A percentile compares a stretch with the other conserved stretches of the same genome.
These are phyloP conservation scores for Intellagama lesueurii DNA, from an alignment of 2,797 vertebrate genomes.

Conservation along the genomic window DNA sequence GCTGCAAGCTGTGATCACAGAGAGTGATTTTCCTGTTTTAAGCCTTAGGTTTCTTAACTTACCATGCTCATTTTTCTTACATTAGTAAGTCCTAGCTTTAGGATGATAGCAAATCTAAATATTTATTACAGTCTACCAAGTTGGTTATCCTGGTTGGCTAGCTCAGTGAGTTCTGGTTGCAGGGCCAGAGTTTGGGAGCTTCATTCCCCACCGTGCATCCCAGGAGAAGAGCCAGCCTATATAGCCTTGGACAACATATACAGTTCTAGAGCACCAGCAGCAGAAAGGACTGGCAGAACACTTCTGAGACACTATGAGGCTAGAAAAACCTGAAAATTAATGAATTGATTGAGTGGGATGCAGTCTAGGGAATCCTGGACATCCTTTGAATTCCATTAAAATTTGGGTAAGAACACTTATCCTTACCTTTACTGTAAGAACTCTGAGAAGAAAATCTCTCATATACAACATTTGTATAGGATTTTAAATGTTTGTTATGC, in stretches of 20 bases:
- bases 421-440: background rate
- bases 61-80: background rate
- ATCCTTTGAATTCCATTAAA: conserved; percentile 3
- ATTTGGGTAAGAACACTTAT: background rate
- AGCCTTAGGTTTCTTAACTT: background rate
- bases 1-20: background rate
- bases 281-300: too few relatives aligned
- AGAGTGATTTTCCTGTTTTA: background rate
- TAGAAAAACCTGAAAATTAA: too few relatives aligned
- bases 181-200: too few relatives aligned
- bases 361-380: background rate
- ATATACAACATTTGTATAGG: too few relatives aligned
- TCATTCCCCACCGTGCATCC: too few relatives aligned
- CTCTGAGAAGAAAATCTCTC: background rate
- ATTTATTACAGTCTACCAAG: background rate
- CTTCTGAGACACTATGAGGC: too few relatives aligned
- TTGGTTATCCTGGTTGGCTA: background rate
- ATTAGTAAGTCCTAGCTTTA: background rate
- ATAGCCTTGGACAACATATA: too few relatives aligned
- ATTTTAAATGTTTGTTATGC: too few relatives aligned
- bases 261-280: too few relatives aligned
- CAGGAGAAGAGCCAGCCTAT: too few relatives aligned
- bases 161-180: too few relatives aligned
- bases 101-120: conserved; percentile 2
- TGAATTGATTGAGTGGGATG: background rate